Evolutionary conservation across 2,113 vertebrate species (phyloP).

Genomic region (Ciconia stormi): DNA sequence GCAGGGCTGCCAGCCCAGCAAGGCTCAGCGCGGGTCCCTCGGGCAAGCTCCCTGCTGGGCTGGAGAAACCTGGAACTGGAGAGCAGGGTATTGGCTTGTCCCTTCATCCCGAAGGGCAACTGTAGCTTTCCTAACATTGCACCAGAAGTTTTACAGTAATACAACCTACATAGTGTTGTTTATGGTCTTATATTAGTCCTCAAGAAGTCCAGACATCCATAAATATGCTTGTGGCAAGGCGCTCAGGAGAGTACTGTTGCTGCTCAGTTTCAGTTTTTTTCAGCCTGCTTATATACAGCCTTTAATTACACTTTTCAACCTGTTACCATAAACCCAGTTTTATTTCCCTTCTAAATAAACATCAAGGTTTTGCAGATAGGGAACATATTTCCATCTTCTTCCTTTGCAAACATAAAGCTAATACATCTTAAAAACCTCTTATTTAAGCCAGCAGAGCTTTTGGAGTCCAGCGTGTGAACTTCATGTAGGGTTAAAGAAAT

Average conservation of each 20-base stretch:
- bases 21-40: rapidly evolving
- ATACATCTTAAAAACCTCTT: neutral
- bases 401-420: neutral
- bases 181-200: neutral
- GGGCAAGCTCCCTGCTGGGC: neutral
- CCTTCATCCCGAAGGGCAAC: neutral
- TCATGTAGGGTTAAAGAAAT: neutral
- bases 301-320: neutral
- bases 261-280: neutral
- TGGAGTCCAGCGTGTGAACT: neutral
- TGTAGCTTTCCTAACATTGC: neutral
- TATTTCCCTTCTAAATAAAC: neutral
- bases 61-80: neutral
- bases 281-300: neutral
- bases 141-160: neutral
- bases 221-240: neutral
- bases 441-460: neutral
- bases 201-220: neutral
- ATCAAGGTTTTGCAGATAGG: neutral
- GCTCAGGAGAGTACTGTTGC: neutral
- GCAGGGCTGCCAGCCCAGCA: neutral
- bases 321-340: neutral
- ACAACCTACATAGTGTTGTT: neutral
- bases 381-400: neutral
- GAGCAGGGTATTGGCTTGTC: neutral